Percentiles rank a stretch among this genome's conserved stretches.
These are phyloP conservation scores for Zaprionus gabonicus DNA, from an alignment of 1,140 invertebrate species.

Conservation along the genomic window DNA sequence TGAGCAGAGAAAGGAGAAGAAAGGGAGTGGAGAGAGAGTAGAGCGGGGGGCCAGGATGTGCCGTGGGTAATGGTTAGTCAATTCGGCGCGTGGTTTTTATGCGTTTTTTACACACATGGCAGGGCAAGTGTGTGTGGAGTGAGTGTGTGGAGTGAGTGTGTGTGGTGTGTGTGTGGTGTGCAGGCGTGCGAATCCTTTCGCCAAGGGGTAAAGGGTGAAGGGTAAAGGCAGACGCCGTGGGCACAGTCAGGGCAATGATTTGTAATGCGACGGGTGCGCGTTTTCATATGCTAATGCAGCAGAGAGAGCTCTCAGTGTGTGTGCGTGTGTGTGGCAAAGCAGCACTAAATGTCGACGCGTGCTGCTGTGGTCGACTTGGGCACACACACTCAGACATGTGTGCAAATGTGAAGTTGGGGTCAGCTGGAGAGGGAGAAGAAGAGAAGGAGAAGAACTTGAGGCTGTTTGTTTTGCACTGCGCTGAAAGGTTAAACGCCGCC, in stretches of 20 bases:
- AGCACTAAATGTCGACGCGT: constrained; percentile 76
- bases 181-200: constrained; percentile 73
- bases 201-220: constrained; percentile 46
- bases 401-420: constrained; percentile 16
- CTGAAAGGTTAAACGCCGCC: constrained; percentile 78
- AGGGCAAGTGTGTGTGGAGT: constrained; percentile 1
- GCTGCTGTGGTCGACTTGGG: constrained; percentile 55
- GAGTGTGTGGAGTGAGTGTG: neutral
- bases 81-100: constrained; percentile 40
- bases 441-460: constrained; percentile 3
- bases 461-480: constrained; percentile 55
- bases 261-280: constrained; percentile 67
- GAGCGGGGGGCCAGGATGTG: constrained; percentile 24
- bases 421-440: neutral
- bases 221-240: neutral
- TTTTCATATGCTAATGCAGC: constrained; percentile 68
- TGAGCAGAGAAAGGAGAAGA: neutral
- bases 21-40: neutral
- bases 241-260: constrained; percentile 48
- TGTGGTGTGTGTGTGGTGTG: constrained; percentile 43
- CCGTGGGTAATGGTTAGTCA: constrained; percentile 42
- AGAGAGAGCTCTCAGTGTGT: constrained; percentile 7
- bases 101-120: constrained; percentile 49
- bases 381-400: constrained; percentile 19
- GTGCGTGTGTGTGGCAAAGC: constrained; percentile 43